Base-by-base conservation (phyloP, 1,140 invertebrate species). In the Liolophura sinensis region DNA sequence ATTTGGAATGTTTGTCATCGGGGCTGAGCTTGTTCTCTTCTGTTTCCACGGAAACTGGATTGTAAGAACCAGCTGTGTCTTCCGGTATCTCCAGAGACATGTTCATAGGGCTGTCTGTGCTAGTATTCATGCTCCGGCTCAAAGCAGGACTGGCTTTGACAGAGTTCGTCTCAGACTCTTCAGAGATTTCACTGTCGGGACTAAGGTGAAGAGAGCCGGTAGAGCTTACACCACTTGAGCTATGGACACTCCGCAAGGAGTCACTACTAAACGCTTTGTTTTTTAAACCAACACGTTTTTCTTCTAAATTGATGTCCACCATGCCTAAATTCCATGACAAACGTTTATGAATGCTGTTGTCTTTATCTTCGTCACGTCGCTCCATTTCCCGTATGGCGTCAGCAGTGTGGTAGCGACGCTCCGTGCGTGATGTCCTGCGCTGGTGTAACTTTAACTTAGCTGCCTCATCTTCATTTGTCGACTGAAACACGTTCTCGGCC, bases 381-480 rank as follows among this genome's bases (percentile, higher is more conserved):
- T 89, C 89, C 49, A 90, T 85, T 74, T 90, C 88, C 77, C 90
- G 89, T 62, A 91, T 89, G 20, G 88, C 86, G 65, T 90, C 89
- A 7, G 89, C 89, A 12, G 89, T 91, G 79, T 90, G 86, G 80
- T 90, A 90, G 6, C 88, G 81, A 66, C 86, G 81, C 54, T 88
- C 87, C 65, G 79, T 84, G 60, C 89, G 79, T 31, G 85, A 84
- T 25, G 83, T 76, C 59, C 89, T 81, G 74, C 88, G 87, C 68
- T 77, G 75, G 59, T 78, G 75, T 47, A 78, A 57, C 67, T 80
- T 79, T 60, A 65, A 63, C 52, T 72, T 73, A 14, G 74, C 61
- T 25, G 78, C 76, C 18, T 83, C 80, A 22, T 82, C 79, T 18
- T 65, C 27, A 16, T 40, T 59, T 40, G 31, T 40, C 31, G 31